Percentiles rank a stretch among this genome's conserved stretches.
Evolutionary conservation across 2,888 invertebrate genomes (phyloP).

Genomic region (Onchidella celtica): DNA sequence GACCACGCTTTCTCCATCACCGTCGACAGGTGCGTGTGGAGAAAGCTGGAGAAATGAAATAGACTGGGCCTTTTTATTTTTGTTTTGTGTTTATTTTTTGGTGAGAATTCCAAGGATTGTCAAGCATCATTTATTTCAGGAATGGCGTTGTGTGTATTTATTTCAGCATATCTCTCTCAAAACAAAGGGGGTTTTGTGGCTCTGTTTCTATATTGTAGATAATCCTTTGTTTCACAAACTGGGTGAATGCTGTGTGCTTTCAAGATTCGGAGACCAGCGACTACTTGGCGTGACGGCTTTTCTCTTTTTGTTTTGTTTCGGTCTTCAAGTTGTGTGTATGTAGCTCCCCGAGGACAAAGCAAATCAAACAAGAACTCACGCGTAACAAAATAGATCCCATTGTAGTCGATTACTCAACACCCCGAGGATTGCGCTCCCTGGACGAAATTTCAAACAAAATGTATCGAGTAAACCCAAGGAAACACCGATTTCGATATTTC

Average conservation of each 20-base stretch:
- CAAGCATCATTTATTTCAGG: neutral
- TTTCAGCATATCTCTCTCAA: neutral
- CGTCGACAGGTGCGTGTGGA: neutral
- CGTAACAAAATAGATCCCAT: too few relatives aligned
- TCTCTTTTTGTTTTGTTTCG: neutral
- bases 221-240: neutral
- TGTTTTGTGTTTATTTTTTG: neutral
- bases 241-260: neutral
- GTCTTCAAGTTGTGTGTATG: neutral
- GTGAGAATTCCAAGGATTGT: neutral
- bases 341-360: too few relatives aligned
- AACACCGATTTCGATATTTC: too few relatives aligned
- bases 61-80: too few relatives aligned
- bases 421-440: too few relatives aligned
- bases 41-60: neutral
- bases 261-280: neutral
- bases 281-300: neutral
- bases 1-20: slow-evolving; percentile 47
- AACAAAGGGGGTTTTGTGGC: neutral
- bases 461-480: too few relatives aligned
- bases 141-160: neutral
- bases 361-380: too few relatives aligned
- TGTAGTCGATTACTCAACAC: too few relatives aligned
- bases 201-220: neutral
- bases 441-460: too few relatives aligned